These are phyloP conservation scores for Zoanthus gigantus DNA, from an alignment of 92 coral and sea anemone genomes.

Conservation along the genomic window DNA sequence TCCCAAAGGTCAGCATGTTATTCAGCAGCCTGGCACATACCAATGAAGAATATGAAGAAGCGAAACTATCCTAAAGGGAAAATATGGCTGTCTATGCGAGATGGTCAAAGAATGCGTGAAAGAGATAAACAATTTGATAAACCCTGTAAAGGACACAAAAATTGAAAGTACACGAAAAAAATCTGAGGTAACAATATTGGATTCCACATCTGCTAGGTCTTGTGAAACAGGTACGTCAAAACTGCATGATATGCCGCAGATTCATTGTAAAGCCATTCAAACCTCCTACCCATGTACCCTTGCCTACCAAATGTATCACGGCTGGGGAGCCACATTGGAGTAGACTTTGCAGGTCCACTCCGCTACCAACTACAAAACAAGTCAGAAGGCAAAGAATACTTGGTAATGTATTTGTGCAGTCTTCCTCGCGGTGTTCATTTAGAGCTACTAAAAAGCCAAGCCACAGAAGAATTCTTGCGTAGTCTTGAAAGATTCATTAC, in stretches of 20 bases:
- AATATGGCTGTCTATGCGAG: too few species aligned
- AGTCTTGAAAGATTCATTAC: neutral
- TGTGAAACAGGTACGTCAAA: constrained; percentile 13
- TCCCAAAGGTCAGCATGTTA: too few species aligned
- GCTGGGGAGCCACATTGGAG: constrained; percentile 5
- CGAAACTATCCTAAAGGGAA: too few species aligned
- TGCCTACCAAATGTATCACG: neutral
- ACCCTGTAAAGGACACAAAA: too few species aligned
- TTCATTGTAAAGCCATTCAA: neutral
- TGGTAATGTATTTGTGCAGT: neutral
- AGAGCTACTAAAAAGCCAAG: constrained; percentile 11
- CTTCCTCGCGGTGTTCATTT: neutral
- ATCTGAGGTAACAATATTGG: constrained; percentile 11
- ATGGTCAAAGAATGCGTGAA: too few species aligned
- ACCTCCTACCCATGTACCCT: constrained; percentile 8
- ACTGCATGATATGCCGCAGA: constrained; percentile 11
- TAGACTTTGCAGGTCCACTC: constrained; percentile 13
- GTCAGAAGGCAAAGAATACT: neutral
- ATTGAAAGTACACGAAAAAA: neutral
- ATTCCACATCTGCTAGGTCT: neutral
- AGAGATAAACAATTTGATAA: too few species aligned
- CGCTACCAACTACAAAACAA: neutral
- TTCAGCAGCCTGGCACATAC: too few species aligned
- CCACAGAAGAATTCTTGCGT: neutral
- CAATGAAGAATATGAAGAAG: too few species aligned